These are phyloP conservation scores for Arvicanthis niloticus DNA, from an alignment of 2,113 vertebrate species.

Conservation along the genomic window DNA sequence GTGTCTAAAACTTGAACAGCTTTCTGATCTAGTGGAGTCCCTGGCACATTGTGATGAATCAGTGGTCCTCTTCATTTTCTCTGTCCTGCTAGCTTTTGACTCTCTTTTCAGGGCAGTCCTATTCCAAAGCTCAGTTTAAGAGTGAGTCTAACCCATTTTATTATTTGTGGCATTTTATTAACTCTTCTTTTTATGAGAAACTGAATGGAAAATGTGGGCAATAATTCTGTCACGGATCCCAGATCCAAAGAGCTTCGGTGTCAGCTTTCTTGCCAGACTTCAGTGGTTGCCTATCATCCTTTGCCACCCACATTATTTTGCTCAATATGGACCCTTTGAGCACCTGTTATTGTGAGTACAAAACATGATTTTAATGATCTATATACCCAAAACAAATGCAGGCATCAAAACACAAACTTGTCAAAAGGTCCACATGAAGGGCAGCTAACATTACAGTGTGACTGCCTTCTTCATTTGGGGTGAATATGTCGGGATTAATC, in stretches of 20 bases:
- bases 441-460: neutral
- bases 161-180: slow-evolving; percentile 18
- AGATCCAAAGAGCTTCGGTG: neutral
- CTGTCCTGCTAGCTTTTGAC: neutral
- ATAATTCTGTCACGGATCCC: slow-evolving; percentile 19
- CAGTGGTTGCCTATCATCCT: neutral
- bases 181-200: slow-evolving; percentile 27
- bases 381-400: neutral
- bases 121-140: slow-evolving; percentile 37
- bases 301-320: neutral
- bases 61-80: slow-evolving; percentile 7
- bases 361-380: neutral
- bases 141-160: neutral
- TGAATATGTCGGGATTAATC: neutral
- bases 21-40: neutral
- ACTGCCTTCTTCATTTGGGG: neutral
- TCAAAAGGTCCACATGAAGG: neutral
- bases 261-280: slow-evolving; percentile 21
- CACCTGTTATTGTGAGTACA: neutral
- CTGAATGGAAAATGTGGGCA: neutral
- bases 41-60: neutral
- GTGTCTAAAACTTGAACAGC: neutral
- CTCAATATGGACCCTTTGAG: neutral
- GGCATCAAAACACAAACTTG: neutral
- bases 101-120: neutral